phyloP scores from a whole-genome alignment of 2,888 invertebrate genomes.

The Harpagoxenus sublaevis region DNA sequence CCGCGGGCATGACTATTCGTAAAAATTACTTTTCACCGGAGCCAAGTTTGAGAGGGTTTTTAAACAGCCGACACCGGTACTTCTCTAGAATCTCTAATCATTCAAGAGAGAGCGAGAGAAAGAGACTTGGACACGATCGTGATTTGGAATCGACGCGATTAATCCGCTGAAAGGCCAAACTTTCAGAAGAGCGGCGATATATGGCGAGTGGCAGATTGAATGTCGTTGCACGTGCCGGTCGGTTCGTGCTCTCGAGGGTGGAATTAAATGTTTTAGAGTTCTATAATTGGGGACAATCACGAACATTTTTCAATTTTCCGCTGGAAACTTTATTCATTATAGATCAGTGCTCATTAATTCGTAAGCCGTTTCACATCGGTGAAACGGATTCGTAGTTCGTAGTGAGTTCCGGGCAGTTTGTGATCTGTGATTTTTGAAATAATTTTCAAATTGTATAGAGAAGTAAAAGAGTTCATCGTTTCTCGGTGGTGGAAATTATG shows the following conservation, averaged over 20 bases:
- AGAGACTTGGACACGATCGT: background rate
- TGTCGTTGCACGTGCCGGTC: background rate
- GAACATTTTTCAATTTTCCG: constrained; percentile 9
- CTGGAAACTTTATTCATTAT: background rate
- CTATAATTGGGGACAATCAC: background rate
- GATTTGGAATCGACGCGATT: constrained; percentile 16
- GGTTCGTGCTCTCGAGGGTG: background rate
- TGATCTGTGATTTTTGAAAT: background rate
- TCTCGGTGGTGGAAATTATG: constrained; percentile 1
- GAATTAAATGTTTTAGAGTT: constrained; percentile 29
- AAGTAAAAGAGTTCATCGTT: background rate
- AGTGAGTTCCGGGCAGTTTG: background rate
- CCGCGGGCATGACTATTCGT: background rate
- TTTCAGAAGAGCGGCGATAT: constrained; percentile 20
- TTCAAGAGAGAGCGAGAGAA: background rate
- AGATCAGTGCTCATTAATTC: background rate
- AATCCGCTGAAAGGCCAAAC: constrained; percentile 39
- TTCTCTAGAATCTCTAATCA: constrained; percentile 9
- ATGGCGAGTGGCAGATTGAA: background rate
- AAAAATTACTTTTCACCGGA: constrained; percentile 14
- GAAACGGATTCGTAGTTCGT: background rate
- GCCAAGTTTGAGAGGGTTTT: constrained; percentile 19
- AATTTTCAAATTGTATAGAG: constrained; percentile 1
- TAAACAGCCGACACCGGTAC: background rate
- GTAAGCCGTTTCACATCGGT: background rate